Evolutionary conservation across 2,797 vertebrate genomes (phyloP).

Genomic region (Cetoscarus ocellatus): DNA sequence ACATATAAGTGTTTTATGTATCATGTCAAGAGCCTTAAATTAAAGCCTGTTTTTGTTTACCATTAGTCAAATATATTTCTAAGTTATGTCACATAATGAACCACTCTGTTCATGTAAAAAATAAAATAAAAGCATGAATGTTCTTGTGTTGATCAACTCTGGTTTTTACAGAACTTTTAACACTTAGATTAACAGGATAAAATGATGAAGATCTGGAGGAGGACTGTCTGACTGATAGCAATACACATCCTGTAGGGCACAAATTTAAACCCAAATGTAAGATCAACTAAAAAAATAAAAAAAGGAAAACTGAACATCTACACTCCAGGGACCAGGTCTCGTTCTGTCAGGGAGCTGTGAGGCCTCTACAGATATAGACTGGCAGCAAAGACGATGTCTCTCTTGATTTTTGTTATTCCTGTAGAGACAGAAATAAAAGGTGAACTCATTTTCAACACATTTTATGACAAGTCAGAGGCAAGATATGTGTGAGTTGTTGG

Average conservation of each 20-base stretch:
- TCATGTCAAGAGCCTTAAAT: conserved; percentile 29
- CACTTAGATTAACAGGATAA: not conserved
- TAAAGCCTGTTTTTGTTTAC: conserved; percentile 24
- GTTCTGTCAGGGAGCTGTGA: not conserved
- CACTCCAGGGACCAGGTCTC: not conserved
- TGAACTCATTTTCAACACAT: not conserved
- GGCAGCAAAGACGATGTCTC: conserved; percentile 98
- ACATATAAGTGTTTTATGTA: conserved; percentile 57
- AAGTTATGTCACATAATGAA: conserved; percentile 7
- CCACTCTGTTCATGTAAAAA: conserved; percentile 20
- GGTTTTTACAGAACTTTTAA: not conserved
- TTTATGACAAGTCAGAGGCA: too few species aligned
- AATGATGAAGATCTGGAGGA: not conserved
- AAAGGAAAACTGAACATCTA: not conserved
- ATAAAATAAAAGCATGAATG: conserved; percentile 45
- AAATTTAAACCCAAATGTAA: not conserved
- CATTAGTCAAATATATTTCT: not conserved
- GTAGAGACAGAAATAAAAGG: conserved; percentile 41
- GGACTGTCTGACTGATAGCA: not conserved
- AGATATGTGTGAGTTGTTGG: too few species aligned
- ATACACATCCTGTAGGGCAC: not conserved
- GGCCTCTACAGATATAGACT: conserved; percentile 92
- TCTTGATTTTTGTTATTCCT: conserved; percentile 99
- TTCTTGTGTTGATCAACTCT: conserved; percentile 4
- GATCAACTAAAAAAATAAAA: not conserved